Evolutionary conservation across 2,888 invertebrate species (phyloP).

Genomic region (Fissipunctia ypsillon): DNA sequence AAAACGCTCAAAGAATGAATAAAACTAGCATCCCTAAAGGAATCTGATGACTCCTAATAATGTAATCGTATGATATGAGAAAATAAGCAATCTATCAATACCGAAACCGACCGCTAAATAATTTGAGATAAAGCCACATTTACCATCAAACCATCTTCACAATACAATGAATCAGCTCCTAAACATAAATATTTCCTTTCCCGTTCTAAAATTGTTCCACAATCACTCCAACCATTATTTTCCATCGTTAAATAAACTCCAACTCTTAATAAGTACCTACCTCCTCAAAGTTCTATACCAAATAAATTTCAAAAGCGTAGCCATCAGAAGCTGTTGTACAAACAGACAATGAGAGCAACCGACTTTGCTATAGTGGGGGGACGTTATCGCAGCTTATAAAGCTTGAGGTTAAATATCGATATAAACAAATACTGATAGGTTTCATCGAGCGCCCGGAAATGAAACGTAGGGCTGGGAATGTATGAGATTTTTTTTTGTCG

Average conservation of each 20-base stretch:
- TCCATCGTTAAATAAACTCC: conserved; percentile 47
- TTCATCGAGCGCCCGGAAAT: conserved; percentile 40
- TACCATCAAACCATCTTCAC: not conserved
- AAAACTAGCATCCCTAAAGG: not conserved
- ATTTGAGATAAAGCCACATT: not conserved
- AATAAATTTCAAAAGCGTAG: conserved; percentile 59
- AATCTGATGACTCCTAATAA: not conserved
- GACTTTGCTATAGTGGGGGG: conserved; percentile 58
- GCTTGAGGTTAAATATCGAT: conserved; percentile 66
- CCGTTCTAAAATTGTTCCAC: conserved; percentile 5
- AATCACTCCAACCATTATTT: conserved; percentile 18
- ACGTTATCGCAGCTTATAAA: conserved; percentile 58
- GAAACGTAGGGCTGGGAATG: conserved; percentile 40
- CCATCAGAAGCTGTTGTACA: conserved; percentile 52
- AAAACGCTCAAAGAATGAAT: too few species aligned
- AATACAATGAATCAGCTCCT: conserved; percentile 3
- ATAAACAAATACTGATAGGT: conserved; percentile 62
- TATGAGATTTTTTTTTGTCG: not conserved
- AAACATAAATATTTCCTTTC: conserved; percentile 8
- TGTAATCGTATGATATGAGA: not conserved
- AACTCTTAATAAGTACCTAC: conserved; percentile 51
- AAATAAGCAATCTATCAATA: not conserved
- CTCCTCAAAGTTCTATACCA: conserved; percentile 44
- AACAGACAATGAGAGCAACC: conserved; percentile 49
- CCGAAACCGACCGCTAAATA: too few species aligned